Evolutionary conservation across 2,797 vertebrate species (phyloP).

Genomic region (Chromobotia macracanthus): DNA sequence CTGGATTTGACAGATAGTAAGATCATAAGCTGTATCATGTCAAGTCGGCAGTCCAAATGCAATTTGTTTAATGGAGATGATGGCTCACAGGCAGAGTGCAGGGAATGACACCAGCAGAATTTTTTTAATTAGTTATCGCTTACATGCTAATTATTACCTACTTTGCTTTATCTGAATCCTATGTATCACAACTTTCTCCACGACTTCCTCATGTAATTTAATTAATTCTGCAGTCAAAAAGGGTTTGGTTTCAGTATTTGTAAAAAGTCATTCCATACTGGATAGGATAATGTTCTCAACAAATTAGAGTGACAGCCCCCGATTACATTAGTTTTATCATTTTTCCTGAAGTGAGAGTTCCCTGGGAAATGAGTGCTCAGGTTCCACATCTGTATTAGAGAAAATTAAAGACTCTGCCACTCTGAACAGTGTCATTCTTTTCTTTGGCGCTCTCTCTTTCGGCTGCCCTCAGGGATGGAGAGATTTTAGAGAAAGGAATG

Average conservation of each 20-base stretch:
- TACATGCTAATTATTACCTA: constrained; percentile 50
- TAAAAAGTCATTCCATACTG: constrained; percentile 15
- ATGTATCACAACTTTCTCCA: constrained; percentile 18
- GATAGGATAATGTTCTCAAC: constrained; percentile 4
- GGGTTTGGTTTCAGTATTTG: background rate
- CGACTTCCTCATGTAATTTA: constrained; percentile 8
- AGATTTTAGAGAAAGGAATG: constrained; percentile 35
- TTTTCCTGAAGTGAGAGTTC: constrained; percentile 34
- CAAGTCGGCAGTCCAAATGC: constrained; percentile 17
- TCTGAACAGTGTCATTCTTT: constrained; percentile 39
- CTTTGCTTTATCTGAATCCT: constrained; percentile 12
- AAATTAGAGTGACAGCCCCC: constrained; percentile 5
- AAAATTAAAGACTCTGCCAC: constrained; percentile 28
- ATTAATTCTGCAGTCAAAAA: constrained; percentile 27
- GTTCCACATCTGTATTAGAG: constrained; percentile 26
- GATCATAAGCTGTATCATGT: constrained; percentile 43
- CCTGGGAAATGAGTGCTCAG: background rate
- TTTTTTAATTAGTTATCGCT: constrained; percentile 44
- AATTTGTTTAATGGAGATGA: constrained; percentile 54
- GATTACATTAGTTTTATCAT: constrained; percentile 27
- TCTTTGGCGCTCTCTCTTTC: constrained; percentile 19
- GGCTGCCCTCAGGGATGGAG: constrained; percentile 19
- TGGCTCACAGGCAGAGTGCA: constrained; percentile 34
- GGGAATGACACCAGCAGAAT: constrained; percentile 12
- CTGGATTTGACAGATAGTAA: constrained; percentile 38